These are phyloP conservation scores for Porites evermanni DNA, from an alignment of 92 coral and sea anemone genomes.

Conservation along the genomic window DNA sequence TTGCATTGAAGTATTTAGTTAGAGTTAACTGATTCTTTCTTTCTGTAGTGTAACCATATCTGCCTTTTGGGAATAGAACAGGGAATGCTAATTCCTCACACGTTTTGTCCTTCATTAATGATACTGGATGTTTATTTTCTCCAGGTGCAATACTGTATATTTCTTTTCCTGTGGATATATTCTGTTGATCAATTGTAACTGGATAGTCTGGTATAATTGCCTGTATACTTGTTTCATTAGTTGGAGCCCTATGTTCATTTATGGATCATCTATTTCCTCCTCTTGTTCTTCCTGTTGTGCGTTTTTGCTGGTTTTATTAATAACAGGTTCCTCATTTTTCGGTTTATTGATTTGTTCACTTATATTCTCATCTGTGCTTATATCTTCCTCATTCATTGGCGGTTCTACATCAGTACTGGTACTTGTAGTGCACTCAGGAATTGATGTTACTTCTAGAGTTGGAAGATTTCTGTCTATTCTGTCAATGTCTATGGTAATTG, in stretches of 20 bases:
- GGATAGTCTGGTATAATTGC: slow-evolving; percentile 73
- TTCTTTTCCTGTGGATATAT: slow-evolving; percentile 66
- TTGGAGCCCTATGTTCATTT: slow-evolving; percentile 65
- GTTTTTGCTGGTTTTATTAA: slow-evolving; percentile 54
- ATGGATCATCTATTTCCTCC: slow-evolving; percentile 75
- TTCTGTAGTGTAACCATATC: slow-evolving; percentile 71
- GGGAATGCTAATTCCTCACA: slow-evolving; percentile 65
- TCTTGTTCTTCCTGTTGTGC: slow-evolving; percentile 58
- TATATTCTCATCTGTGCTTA: slow-evolving; percentile 37
- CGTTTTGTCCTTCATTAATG: slow-evolving; percentile 52
- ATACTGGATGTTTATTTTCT: slow-evolving; percentile 61
- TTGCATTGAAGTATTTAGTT: no score
- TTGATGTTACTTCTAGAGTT: slow-evolving; percentile 48
- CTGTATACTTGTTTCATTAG: slow-evolving; percentile 74
- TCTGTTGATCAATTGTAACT: slow-evolving; percentile 57
- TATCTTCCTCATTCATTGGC: slow-evolving; percentile 54
- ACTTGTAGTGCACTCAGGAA: slow-evolving; percentile 61
- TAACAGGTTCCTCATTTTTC: slow-evolving; percentile 53
- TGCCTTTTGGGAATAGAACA: slow-evolving; percentile 43
- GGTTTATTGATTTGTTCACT: slow-evolving; percentile 56
- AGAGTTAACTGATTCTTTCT: slow-evolving; percentile 60
- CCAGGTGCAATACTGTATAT: slow-evolving; percentile 56
- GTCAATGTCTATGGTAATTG: slow-evolving; percentile 53
- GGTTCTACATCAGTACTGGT: slow-evolving; percentile 49
- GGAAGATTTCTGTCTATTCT: slow-evolving; percentile 55